phyloP scores from a whole-genome alignment of 2,888 invertebrate genomes.

The Podotricha telesiphe region DNA sequence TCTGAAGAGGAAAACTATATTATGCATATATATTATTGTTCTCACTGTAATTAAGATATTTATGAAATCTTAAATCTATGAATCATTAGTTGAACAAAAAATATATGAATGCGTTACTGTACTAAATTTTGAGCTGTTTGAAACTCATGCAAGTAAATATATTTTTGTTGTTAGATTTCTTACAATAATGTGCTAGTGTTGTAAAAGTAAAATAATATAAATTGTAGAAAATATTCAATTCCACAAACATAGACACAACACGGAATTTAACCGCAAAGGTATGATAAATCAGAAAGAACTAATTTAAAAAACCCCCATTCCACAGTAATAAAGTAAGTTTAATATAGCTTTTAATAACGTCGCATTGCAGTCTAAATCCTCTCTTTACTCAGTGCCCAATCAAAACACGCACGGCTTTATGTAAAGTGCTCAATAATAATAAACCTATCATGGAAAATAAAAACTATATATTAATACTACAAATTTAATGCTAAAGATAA shows the following conservation, averaged over 20 bases:
- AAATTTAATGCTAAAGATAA: neutral
- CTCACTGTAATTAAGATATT: slow-evolving; percentile 5
- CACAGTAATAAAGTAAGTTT: slow-evolving; percentile 8
- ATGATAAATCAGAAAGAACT: too few relatives aligned
- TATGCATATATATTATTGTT: slow-evolving; percentile 4
- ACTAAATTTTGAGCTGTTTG: too few relatives aligned
- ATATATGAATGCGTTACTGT: neutral
- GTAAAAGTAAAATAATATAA: too few relatives aligned
- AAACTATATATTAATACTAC: neutral
- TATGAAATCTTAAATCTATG: slow-evolving; percentile 3
- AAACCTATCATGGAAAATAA: too few relatives aligned
- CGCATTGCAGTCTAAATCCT: slow-evolving; percentile 37
- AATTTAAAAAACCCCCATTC: too few relatives aligned
- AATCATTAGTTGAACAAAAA: neutral
- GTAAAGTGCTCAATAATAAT: neutral
- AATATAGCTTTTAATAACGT: slow-evolving; percentile 39
- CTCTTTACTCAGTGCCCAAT: slow-evolving; percentile 28
- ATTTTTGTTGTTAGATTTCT: too few relatives aligned
- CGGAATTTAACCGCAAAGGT: too few relatives aligned
- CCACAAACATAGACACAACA: too few relatives aligned
- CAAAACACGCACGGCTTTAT: slow-evolving; percentile 8
- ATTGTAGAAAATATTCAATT: too few relatives aligned
- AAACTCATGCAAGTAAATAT: too few relatives aligned
- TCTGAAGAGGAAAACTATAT: slow-evolving; percentile 16
- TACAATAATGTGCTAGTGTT: too few relatives aligned